These are phyloP conservation scores for Protonibea diacanthus DNA, from an alignment of 2,797 vertebrate species.

Conservation along the genomic window DNA sequence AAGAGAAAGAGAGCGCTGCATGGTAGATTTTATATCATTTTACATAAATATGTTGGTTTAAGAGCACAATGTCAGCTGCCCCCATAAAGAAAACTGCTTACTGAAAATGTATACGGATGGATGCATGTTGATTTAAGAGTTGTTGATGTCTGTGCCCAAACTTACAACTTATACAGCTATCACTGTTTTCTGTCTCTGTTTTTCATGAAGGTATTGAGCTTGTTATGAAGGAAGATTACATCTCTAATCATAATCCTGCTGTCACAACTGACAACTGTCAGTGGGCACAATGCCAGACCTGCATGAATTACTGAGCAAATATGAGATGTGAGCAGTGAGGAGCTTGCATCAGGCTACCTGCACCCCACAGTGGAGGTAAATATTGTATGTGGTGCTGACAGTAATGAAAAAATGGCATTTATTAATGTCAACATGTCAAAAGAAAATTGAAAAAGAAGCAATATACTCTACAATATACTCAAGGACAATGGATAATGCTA, in stretches of 20 bases:
- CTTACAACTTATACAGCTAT: neutral
- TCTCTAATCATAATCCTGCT: neutral
- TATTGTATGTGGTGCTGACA: neutral
- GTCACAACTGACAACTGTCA: neutral
- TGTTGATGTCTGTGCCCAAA: neutral
- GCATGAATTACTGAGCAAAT: neutral
- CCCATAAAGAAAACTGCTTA: too few species aligned
- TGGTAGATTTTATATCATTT: neutral
- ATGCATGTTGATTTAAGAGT: neutral
- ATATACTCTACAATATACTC: too few species aligned
- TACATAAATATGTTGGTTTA: neutral
- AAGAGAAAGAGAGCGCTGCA: too few species aligned
- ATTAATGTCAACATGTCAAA: too few species aligned
- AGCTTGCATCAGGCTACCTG: neutral
- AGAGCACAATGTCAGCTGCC: too few species aligned
- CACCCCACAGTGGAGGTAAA: neutral
- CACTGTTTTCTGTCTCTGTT: neutral
- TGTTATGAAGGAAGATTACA: neutral
- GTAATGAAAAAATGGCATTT: neutral
- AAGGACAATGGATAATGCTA: too few species aligned
- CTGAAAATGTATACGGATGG: too few species aligned
- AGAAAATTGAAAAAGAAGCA: too few species aligned
- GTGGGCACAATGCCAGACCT: neutral
- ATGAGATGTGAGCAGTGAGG: neutral
- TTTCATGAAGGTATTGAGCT: neutral